Conservation (phyloP, 2,113 vertebrate genomes). For the Platichthys flesus region DNA sequence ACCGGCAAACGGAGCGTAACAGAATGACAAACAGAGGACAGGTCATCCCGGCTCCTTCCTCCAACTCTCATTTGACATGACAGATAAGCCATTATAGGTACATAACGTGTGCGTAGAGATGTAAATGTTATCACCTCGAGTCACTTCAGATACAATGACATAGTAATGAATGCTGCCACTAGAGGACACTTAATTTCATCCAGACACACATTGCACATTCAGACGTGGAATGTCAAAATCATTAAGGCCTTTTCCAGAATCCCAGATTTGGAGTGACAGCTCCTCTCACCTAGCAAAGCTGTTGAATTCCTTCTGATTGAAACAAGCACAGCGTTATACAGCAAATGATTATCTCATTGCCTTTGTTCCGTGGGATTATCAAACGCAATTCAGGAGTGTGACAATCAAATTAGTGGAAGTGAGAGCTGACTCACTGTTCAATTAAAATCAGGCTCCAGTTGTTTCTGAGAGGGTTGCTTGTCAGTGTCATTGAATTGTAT, state of each 20-base stretch:
- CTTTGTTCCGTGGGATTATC: conserved; percentile 73
- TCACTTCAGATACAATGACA: conserved; percentile 40
- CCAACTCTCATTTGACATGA: conserved; percentile 4
- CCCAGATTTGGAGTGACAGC: conserved; percentile 68
- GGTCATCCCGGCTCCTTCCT: conserved; percentile 8
- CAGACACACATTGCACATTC: conserved; percentile 34
- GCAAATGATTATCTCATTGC: conserved; percentile 68
- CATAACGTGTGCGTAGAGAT: conserved; percentile 29
- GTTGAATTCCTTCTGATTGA: conserved; percentile 54
- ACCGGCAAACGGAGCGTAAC: conserved; percentile 1
- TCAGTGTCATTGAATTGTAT: conserved; percentile 73
- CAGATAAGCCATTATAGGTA: conserved; percentile 20
- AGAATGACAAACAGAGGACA: conserved; percentile 58
- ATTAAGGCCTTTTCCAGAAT: conserved; percentile 57
- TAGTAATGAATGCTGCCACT: conserved; percentile 51
- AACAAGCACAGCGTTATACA: conserved; percentile 54
- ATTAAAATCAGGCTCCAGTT: conserved; percentile 76
- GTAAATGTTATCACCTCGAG: conserved; percentile 44
- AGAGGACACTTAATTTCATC: conserved; percentile 55
- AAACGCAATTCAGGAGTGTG: conserved; percentile 73
- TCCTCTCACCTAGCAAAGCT: conserved; percentile 58
- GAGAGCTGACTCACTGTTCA: conserved; percentile 73
- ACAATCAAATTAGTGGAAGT: conserved; percentile 80
- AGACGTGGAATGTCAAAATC: conserved; percentile 63
- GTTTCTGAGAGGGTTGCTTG: conserved; percentile 67